A percentile compares a stretch with the other conserved stretches of the same genome.
Conservation (phyloP, 2,113 vertebrate genomes). For the Semnornis frantzii region DNA sequence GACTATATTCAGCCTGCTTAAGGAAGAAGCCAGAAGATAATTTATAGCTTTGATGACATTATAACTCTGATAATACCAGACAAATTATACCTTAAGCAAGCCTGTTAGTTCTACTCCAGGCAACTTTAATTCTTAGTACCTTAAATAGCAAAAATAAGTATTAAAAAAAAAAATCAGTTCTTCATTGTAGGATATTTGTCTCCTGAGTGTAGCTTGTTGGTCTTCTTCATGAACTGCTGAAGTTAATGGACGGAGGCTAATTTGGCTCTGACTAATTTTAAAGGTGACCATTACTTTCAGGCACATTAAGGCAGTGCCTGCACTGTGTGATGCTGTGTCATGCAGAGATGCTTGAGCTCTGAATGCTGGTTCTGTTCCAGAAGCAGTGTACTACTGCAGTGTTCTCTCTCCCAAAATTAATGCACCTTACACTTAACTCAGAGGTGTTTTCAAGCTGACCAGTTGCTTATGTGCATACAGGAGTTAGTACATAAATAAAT, state of each 20-base stretch:
- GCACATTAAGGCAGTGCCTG: neutral
- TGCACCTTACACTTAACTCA: neutral
- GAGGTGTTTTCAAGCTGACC: neutral
- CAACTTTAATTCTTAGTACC: neutral
- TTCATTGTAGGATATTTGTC: neutral
- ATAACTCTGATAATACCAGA: neutral
- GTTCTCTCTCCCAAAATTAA: neutral
- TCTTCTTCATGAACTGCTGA: neutral
- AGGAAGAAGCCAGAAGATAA: neutral
- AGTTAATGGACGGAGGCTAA: neutral
- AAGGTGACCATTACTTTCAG: neutral
- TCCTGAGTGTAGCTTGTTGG: neutral
- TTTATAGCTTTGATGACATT: neutral
- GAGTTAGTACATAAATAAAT: neutral
- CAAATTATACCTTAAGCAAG: neutral
- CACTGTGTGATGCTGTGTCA: neutral
- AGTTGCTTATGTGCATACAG: neutral
- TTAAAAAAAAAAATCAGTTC: neutral
- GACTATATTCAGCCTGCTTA: neutral
- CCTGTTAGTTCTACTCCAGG: neutral
- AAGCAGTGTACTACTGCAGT: neutral
- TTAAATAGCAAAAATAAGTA: neutral
- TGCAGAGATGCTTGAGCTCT: neutral
- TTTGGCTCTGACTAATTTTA: neutral
- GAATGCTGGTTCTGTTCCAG: neutral